Conservation (phyloP, 2,888 invertebrate species). For the Drosophila phalerata region DNA sequence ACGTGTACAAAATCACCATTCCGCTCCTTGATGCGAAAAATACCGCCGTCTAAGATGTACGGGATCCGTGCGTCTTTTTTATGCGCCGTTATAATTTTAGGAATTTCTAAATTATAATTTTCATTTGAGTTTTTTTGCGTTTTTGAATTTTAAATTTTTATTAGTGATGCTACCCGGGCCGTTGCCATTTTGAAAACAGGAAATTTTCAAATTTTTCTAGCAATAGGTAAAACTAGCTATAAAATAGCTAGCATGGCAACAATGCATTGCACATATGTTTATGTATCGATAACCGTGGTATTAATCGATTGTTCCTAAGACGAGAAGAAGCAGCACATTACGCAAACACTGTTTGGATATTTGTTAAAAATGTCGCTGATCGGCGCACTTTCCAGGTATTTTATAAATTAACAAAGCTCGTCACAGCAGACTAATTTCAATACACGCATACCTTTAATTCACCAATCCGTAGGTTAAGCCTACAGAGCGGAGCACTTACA, state of each 20-base stretch:
- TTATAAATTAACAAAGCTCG: not conserved
- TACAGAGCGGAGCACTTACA: conserved; percentile 46
- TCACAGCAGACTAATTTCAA: not conserved
- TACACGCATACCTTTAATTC: not conserved
- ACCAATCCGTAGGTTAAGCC: conserved; percentile 52
- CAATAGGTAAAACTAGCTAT: too few species aligned
- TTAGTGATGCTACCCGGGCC: too few species aligned
- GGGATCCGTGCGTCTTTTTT: too few species aligned
- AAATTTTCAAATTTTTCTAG: too few species aligned
- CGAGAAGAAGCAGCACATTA: conserved; percentile 56
- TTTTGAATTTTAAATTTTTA: too few species aligned
- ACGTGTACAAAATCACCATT: too few species aligned
- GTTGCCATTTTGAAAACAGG: too few species aligned
- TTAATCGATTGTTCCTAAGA: not conserved
- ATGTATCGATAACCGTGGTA: not conserved
- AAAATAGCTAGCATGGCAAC: not conserved
- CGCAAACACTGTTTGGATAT: conserved; percentile 54
- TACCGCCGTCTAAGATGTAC: too few species aligned
- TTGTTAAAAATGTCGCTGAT: conserved; percentile 72
- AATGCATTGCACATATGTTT: not conserved
- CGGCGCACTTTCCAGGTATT: conserved; percentile 68
- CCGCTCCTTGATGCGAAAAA: too few species aligned
- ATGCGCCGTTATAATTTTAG: too few species aligned
- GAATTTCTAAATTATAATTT: too few species aligned
- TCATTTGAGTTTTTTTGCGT: too few species aligned